Percentiles rank a stretch among this genome's conserved stretches.
Conservation (phyloP, 2,888 invertebrate genomes). For the Leptinotarsa tumamoca region DNA sequence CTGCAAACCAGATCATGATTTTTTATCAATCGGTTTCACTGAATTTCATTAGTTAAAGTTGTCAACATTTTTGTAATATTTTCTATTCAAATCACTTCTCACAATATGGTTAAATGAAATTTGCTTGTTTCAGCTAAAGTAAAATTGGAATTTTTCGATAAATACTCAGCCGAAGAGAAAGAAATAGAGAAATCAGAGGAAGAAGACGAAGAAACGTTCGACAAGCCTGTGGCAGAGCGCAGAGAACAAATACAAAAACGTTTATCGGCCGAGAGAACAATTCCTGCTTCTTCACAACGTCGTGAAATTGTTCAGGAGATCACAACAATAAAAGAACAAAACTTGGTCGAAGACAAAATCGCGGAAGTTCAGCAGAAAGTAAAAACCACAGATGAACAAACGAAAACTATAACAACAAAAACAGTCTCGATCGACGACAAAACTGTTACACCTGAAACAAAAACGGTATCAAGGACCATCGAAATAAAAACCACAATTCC, state of each 20-base stretch:
- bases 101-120: neutral
- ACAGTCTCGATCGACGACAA: slow-evolving; percentile 22
- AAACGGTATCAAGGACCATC: slow-evolving; percentile 45
- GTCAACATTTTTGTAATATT: too few species aligned
- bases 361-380: slow-evolving; percentile 71
- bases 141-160: slow-evolving; percentile 66
- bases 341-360: slow-evolving; percentile 68
- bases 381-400: slow-evolving; percentile 62
- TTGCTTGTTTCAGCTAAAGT: slow-evolving; percentile 32
- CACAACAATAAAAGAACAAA: slow-evolving; percentile 71
- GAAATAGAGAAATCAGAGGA: slow-evolving; percentile 71
- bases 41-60: too few species aligned
- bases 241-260: slow-evolving; percentile 82
- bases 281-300: slow-evolving; percentile 80
- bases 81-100: neutral
- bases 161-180: slow-evolving; percentile 86
- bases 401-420: slow-evolving; percentile 63
- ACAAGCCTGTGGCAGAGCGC: slow-evolving; percentile 81
- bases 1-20: too few species aligned
- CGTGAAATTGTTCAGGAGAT: slow-evolving; percentile 81
- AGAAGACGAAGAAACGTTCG: slow-evolving; percentile 75
- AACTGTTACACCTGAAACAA: slow-evolving; percentile 27
- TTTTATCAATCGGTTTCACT: too few species aligned
- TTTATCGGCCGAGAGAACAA: slow-evolving; percentile 75
- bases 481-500: slow-evolving; percentile 56